These are phyloP conservation scores for Pelodytes ibericus DNA, from an alignment of 2,797 vertebrate species.

Conservation along the genomic window DNA sequence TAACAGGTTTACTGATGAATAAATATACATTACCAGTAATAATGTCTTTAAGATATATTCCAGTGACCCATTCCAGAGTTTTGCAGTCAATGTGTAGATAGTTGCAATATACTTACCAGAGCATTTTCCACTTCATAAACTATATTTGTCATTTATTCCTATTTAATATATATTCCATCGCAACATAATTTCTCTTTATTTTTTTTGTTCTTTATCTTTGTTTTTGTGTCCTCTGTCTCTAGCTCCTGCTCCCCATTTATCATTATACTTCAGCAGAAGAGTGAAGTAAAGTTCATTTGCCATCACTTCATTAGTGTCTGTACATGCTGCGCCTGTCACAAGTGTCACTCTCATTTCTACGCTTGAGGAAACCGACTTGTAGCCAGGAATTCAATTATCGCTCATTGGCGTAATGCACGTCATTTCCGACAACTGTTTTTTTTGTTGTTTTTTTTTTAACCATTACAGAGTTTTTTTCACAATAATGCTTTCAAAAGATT, in stretches of 20 bases:
- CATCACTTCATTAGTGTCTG: conserved; percentile 47
- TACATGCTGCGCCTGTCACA: conserved; percentile 38
- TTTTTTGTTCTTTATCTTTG: not conserved
- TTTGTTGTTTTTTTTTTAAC: no score
- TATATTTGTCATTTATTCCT: not conserved
- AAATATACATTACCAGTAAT: no score
- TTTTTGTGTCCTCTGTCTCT: not conserved
- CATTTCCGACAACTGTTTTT: conserved; percentile 38
- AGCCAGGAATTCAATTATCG: conserved; percentile 49
- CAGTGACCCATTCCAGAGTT: no score
- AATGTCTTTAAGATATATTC: no score
- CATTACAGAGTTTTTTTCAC: conserved; percentile 10
- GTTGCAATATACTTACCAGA: no score
- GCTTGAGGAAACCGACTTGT: conserved; percentile 47
- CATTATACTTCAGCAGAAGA: conserved; percentile 26
- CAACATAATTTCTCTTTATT: not conserved
- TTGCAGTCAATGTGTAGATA: no score
- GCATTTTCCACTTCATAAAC: no score
- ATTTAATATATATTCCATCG: not conserved
- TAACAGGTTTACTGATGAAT: no score
- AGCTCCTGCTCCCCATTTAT: conserved; percentile 30
- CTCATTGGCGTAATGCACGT: conserved; percentile 36
- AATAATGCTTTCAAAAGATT: conserved; percentile 4
- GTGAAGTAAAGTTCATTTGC: conserved; percentile 49
- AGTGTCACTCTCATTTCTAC: conserved; percentile 53